These are phyloP conservation scores for Ctenomys sociabilis DNA, from an alignment of 2,113 vertebrate species.

Conservation along the genomic window DNA sequence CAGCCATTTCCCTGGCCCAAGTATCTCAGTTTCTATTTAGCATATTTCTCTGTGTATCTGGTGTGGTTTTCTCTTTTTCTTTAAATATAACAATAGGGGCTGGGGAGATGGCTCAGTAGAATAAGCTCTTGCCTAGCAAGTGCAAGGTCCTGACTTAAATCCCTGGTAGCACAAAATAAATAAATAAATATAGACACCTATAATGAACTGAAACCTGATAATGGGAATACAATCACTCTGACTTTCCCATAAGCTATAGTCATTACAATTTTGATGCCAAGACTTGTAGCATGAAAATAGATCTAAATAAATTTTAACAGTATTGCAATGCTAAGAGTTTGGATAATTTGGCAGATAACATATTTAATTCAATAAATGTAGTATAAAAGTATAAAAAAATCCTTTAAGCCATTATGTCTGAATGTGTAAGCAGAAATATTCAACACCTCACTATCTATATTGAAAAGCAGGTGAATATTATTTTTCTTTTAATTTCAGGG, in stretches of 20 bases:
- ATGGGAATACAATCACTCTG: constrained; percentile 90
- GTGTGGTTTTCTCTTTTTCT: background rate
- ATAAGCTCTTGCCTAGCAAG: no score
- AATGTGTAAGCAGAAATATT: constrained; percentile 9
- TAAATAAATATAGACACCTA: constrained; percentile 79
- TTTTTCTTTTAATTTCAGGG: constrained; percentile 15
- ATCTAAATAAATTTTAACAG: constrained; percentile 92
- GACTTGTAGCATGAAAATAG: constrained; percentile 91
- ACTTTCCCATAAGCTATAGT: constrained; percentile 89
- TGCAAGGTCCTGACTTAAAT: no score
- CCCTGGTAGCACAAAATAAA: no score
- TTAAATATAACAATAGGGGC: constrained; percentile 72
- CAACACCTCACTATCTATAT: background rate
- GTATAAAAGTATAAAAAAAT: background rate
- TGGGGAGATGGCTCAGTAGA: no score
- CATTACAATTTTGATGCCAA: constrained; percentile 90
- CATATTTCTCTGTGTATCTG: background rate
- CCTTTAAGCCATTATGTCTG: background rate
- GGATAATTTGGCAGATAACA: constrained; percentile 88
- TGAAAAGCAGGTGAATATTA: background rate
- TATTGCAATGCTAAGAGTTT: constrained; percentile 83
- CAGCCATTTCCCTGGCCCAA: no score
- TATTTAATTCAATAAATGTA: background rate
- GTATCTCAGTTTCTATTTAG: background rate
- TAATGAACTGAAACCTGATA: constrained; percentile 90